Base-by-base conservation (phyloP, 2,888 invertebrate genomes). In the Nipponacmea schrenckii region DNA sequence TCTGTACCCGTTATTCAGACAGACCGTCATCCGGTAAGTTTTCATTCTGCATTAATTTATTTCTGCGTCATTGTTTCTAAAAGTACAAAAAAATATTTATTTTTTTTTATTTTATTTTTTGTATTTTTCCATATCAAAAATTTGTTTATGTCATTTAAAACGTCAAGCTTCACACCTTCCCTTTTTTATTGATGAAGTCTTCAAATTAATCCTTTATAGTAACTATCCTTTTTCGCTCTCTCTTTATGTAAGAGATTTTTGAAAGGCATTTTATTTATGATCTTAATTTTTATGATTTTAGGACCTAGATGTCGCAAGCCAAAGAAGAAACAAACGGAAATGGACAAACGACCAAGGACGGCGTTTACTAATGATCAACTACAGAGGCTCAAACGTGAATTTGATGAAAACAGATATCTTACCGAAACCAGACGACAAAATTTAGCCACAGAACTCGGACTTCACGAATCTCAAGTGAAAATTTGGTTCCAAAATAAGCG, bases 401-500 rank as follows among this genome's bases (percentile, higher is more conserved):
- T 98, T 89, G 82, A 87, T 45, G 84, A 86, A 68, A 89, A 82
- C 95, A 82, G 81, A 45, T 90, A 98, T 91, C 92, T 98, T 83
- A 97, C 96, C 0, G 98, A 98, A 89, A 92, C 95, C 74, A 91
- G 97, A 80, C 92, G 98, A 62, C 96, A 96, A 88, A 93, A 95
- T 79, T 90, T 98, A 77, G 96, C 97, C n/a, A 91, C 93, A 2
- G 96, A 97, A 84, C 91, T 98, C 72, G 95, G 95, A 0, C 91
- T 98, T 74, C 96, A 97, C 83, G 98, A 98, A 89, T 96, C 96
- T 0, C 98, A 98, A 90, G 98, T 92, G 82, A 97, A 97, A 91
- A 96, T 97, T 89, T 97, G 96, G 96, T 96, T 97, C 91, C 96
- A 93, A 94, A 97, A 97, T 91, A 97, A 97, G 88, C 91, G 97